A percentile compares a stretch with the other conserved stretches of the same genome.
Evolutionary conservation across 1,140 invertebrate species (phyloP).

Genomic region (Papilio polytes): DNA sequence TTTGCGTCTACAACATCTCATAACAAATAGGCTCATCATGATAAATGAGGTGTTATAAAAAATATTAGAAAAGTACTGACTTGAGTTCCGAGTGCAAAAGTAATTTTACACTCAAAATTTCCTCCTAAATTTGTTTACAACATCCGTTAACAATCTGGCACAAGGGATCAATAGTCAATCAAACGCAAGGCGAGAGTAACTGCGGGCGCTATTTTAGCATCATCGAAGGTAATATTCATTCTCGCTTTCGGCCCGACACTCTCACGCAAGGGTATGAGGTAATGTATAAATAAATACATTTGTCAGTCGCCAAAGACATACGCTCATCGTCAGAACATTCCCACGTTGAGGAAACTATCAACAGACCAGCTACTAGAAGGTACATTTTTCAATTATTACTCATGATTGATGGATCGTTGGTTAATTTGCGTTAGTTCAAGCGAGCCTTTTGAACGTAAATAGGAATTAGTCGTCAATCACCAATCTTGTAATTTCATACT

Average conservation of each 20-base stretch:
- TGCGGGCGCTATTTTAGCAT: slow-evolving; percentile 80
- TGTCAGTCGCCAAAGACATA: slow-evolving; percentile 69
- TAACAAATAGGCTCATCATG: too few species aligned
- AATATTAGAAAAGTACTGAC: too few species aligned
- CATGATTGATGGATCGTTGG: background rate
- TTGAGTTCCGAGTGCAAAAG: too few species aligned
- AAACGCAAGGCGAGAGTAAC: slow-evolving; percentile 82
- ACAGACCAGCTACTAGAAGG: background rate
- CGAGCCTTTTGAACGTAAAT: background rate
- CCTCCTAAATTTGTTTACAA: slow-evolving; percentile 62
- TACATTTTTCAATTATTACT: slow-evolving; percentile 23
- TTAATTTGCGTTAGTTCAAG: background rate
- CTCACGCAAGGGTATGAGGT: slow-evolving; percentile 77
- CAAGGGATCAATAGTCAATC: slow-evolving; percentile 83
- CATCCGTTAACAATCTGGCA: slow-evolving; percentile 80
- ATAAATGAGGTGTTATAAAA: too few species aligned
- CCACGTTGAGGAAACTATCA: background rate
- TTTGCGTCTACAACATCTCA: too few species aligned
- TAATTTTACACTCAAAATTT: slow-evolving; percentile 41
- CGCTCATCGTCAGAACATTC: slow-evolving; percentile 28
- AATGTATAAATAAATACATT: slow-evolving; percentile 79
- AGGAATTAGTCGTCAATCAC: background rate
- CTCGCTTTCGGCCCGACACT: slow-evolving; percentile 79
- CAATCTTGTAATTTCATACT: background rate
- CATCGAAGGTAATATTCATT: slow-evolving; percentile 82